These are phyloP conservation scores for Lemur catta DNA, from an alignment of 2,797 vertebrate genomes.

Conservation along the genomic window DNA sequence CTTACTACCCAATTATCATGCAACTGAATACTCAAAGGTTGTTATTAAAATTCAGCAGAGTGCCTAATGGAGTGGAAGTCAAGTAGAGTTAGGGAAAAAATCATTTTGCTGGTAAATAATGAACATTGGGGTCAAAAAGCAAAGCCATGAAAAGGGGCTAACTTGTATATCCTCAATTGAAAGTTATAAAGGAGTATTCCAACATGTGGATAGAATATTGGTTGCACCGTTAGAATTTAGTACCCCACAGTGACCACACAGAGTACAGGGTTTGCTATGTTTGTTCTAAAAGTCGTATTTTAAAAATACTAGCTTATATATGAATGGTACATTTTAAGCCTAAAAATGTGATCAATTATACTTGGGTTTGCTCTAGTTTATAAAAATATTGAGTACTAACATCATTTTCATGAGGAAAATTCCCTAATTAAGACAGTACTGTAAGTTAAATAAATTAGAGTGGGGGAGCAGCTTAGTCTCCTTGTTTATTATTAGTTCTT, in stretches of 20 bases:
- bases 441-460: conserved; percentile 6
- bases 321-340: conserved; percentile 24
- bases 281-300: conserved; percentile 52
- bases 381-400: conserved; percentile 12
- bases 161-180: neutral
- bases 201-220: neutral
- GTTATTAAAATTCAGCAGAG: conserved; percentile 20
- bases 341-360: neutral
- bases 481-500: conserved; percentile 42
- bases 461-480: neutral
- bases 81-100: neutral
- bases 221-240: neutral
- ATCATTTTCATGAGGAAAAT: conserved; percentile 29
- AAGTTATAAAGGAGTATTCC: neutral
- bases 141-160: neutral
- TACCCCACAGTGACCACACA: neutral
- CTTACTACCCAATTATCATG: neutral
- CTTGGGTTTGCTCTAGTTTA: conserved; percentile 17
- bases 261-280: neutral
- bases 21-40: neutral
- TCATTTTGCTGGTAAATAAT: neutral
- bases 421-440: neutral
- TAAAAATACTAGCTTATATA: neutral
- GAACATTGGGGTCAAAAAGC: neutral
- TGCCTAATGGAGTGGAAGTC: neutral